Percentiles rank a stretch among this genome's conserved stretches.
Conservation (phyloP, 2,888 invertebrate species). For the Lasiommata megera region DNA sequence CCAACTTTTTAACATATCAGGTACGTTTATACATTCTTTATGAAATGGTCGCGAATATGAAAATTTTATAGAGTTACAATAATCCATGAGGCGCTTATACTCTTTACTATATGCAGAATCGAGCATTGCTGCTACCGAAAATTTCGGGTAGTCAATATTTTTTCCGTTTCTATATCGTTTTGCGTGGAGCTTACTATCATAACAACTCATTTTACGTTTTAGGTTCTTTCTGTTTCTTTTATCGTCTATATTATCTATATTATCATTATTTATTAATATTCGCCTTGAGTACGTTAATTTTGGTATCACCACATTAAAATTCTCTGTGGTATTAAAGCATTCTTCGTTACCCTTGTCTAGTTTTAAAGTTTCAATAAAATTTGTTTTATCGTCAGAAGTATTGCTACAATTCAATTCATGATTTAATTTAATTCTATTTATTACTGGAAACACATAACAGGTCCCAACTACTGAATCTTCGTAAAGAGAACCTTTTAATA, state of each 20-base stretch:
- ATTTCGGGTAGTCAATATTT: slow-evolving; percentile 63
- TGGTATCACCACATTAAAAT: slow-evolving; percentile 47
- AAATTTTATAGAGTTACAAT: slow-evolving; percentile 63
- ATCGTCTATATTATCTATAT: slow-evolving; percentile 10
- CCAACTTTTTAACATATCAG: slow-evolving; percentile 51
- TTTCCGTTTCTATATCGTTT: slow-evolving; percentile 66
- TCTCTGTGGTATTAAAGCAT: slow-evolving; percentile 30
- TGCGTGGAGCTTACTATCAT: slow-evolving; percentile 40
- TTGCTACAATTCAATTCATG: slow-evolving; percentile 27
- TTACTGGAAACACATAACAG: slow-evolving; percentile 51
- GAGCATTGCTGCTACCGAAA: slow-evolving; percentile 38
- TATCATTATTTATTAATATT: slow-evolving; percentile 10
- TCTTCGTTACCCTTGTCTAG: slow-evolving; percentile 20
- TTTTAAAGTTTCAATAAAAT: slow-evolving; percentile 25
- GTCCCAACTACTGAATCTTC: slow-evolving; percentile 50
- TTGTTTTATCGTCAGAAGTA: slow-evolving; percentile 18
- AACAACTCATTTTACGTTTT: slow-evolving; percentile 57
- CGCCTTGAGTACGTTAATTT: slow-evolving; percentile 50
- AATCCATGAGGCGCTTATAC: slow-evolving; percentile 55
- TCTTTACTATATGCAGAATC: slow-evolving; percentile 55
- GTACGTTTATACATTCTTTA: slow-evolving; percentile 57
- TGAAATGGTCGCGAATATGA: slow-evolving; percentile 64
- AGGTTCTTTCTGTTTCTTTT: slow-evolving; percentile 36
- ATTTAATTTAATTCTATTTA: slow-evolving; percentile 23
- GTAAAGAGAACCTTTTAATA: slow-evolving; percentile 52